Evolutionary conservation across 2,888 invertebrate species (phyloP).

Genomic region (Hyposoter didymator): DNA sequence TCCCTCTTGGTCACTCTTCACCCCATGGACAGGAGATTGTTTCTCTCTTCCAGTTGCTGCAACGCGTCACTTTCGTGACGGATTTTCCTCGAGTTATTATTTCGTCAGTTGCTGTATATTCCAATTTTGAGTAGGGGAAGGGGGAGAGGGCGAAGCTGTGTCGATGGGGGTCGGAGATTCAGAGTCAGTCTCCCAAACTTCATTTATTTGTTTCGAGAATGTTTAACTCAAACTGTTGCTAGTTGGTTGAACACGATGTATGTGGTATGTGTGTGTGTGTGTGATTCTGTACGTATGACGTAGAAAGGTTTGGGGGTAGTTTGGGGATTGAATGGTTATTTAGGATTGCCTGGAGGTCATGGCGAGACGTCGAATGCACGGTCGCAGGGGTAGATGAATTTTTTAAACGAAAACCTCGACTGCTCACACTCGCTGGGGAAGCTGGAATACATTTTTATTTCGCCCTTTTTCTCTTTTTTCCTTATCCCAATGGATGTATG

Average conservation of each 20-base stretch:
- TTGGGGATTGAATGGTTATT: constrained; percentile 9
- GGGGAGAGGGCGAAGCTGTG: not conserved
- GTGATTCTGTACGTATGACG: constrained; percentile 23
- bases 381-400: constrained; percentile 57
- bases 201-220: constrained; percentile 48
- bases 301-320: constrained; percentile 8
- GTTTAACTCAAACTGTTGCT: constrained; percentile 50
- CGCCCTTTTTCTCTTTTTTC: constrained; percentile 27
- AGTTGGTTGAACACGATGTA: constrained; percentile 37
- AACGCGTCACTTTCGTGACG: constrained; percentile 54
- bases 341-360: constrained; percentile 57
- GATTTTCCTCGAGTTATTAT: constrained; percentile 62
- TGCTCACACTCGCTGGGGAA: constrained; percentile 49
- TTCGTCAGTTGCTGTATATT: constrained; percentile 51
- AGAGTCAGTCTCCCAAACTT: not conserved
- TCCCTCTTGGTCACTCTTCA: constrained; percentile 10
- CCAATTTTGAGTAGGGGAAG: constrained; percentile 33
- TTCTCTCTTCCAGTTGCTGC: constrained; percentile 11
- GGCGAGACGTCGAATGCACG: constrained; percentile 64
- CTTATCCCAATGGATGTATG: constrained; percentile 23
- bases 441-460: constrained; percentile 10
- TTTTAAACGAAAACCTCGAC: constrained; percentile 65
- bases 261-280: not conserved
- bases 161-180: not conserved
- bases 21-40: constrained; percentile 11